phyloP scores from a whole-genome alignment of 2,888 invertebrate species.

The Pherbina coryleti region DNA sequence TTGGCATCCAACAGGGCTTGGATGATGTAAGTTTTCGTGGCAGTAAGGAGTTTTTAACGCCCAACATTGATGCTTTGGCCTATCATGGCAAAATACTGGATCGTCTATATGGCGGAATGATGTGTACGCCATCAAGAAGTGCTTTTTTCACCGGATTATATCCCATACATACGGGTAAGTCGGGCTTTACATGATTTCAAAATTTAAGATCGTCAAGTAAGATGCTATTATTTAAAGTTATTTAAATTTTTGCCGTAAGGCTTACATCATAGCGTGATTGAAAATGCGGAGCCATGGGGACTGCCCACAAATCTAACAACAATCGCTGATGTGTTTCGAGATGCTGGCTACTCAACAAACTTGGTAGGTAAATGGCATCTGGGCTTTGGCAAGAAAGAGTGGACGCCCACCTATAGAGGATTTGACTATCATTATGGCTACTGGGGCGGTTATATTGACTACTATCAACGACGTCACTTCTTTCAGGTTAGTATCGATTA shows the following conservation, averaged over 20 bases:
- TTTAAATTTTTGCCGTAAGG: slow-evolving; percentile 68
- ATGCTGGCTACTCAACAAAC: slow-evolving; percentile 84
- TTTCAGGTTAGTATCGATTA: no score
- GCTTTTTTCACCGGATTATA: slow-evolving; percentile 89
- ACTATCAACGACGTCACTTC: slow-evolving; percentile 75
- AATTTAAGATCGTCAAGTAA: background rate
- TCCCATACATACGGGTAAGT: slow-evolving; percentile 81
- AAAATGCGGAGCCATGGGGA: slow-evolving; percentile 78
- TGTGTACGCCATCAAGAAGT: slow-evolving; percentile 87
- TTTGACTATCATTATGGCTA: slow-evolving; percentile 89
- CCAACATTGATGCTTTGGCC: slow-evolving; percentile 89
- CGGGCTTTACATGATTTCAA: no score
- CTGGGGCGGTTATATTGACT: slow-evolving; percentile 85
- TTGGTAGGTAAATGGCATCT: slow-evolving; percentile 94
- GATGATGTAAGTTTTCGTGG: slow-evolving; percentile 94
- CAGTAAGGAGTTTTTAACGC: slow-evolving; percentile 89
- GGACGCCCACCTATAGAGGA: slow-evolving; percentile 79
- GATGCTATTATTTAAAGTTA: background rate
- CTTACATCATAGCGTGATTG: slow-evolving; percentile 79
- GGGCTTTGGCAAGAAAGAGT: slow-evolving; percentile 76
- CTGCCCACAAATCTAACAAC: slow-evolving; percentile 77
- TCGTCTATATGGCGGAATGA: slow-evolving; percentile 82
- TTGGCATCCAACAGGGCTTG: slow-evolving; percentile 83
- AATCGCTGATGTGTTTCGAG: slow-evolving; percentile 77
- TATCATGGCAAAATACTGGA: slow-evolving; percentile 88